phyloP scores from a whole-genome alignment of 2,888 invertebrate species.

The Cheilosia vulpina region DNA sequence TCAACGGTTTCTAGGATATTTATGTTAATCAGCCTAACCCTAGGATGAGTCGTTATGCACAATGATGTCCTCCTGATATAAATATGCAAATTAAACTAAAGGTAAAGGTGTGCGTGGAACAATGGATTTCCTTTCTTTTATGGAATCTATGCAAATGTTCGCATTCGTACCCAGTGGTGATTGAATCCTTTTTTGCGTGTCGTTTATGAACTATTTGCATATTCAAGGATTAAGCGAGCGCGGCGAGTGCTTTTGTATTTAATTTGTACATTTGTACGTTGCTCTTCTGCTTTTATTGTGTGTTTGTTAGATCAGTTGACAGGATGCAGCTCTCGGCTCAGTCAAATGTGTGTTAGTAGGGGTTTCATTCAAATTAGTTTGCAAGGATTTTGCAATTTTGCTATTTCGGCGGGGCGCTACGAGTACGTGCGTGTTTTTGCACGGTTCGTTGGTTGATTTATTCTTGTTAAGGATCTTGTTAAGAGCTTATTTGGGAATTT shows the following conservation, averaged over 20 bases:
- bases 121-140: slow-evolving; percentile 36
- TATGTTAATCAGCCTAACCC: slow-evolving; percentile 70
- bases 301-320: slow-evolving; percentile 14
- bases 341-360: slow-evolving; percentile 23
- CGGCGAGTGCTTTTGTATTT: slow-evolving; percentile 18
- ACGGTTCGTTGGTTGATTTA: slow-evolving; percentile 57
- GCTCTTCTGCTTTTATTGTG: slow-evolving; percentile 58
- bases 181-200: slow-evolving; percentile 56
- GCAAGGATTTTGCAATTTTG: slow-evolving; percentile 53
- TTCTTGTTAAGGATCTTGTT: slow-evolving; percentile 71
- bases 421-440: slow-evolving; percentile 31
- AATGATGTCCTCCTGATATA: slow-evolving; percentile 53
- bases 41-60: slow-evolving; percentile 37
- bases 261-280: slow-evolving; percentile 36
- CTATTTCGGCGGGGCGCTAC: slow-evolving; percentile 10
- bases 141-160: slow-evolving; percentile 51
- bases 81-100: slow-evolving; percentile 64
- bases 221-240: slow-evolving; percentile 60
- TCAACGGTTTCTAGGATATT: slow-evolving; percentile 66
- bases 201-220: slow-evolving; percentile 55
- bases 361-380: slow-evolving; percentile 22
- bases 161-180: slow-evolving; percentile 33
- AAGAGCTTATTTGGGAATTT: slow-evolving; percentile 65
- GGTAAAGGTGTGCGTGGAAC: slow-evolving; percentile 67
- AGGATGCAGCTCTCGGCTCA: slow-evolving; percentile 16